phyloP scores from a whole-genome alignment of 2,797 vertebrate species.

The Chelmon rostratus region DNA sequence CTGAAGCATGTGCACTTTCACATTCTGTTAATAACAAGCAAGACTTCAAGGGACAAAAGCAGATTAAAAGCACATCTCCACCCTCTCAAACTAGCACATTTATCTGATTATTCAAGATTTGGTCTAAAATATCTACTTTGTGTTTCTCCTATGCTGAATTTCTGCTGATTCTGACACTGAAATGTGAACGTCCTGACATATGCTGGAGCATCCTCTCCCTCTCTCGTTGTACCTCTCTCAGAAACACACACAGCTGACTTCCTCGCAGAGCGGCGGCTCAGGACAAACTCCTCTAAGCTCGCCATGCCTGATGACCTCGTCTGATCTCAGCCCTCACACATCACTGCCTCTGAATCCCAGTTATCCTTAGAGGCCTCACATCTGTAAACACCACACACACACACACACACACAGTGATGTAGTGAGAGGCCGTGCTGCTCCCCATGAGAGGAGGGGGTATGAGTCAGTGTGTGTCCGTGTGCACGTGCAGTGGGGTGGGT shows the following conservation, averaged over 20 bases:
- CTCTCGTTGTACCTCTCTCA: constrained; percentile 19
- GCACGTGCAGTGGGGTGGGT: constrained; percentile 49
- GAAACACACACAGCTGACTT: constrained; percentile 36
- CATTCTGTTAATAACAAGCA: not conserved
- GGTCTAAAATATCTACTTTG: not conserved
- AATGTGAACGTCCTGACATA: constrained; percentile 43
- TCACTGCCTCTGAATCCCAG: constrained; percentile 63
- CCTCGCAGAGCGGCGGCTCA: constrained; percentile 21
- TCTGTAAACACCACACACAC: constrained; percentile 57
- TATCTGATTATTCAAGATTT: not conserved
- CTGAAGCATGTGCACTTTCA: not conserved
- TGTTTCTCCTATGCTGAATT: not conserved
- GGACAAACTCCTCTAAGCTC: constrained; percentile 49
- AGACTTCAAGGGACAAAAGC: not conserved
- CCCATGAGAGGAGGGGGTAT: constrained; percentile 56
- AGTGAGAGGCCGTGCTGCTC: constrained; percentile 47
- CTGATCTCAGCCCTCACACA: constrained; percentile 70
- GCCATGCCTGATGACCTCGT: constrained; percentile 65
- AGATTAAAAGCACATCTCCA: not conserved
- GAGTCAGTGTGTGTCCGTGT: constrained; percentile 67
- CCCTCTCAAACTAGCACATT: not conserved
- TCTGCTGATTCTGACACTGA: constrained; percentile 2
- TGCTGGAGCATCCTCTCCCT: constrained; percentile 26
- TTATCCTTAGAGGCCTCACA: constrained; percentile 66
- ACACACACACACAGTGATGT: constrained; percentile 42